A percentile compares a stretch with the other conserved stretches of the same genome.
Conservation (phyloP, 2,888 invertebrate species). For the Drosophila macrospina region DNA sequence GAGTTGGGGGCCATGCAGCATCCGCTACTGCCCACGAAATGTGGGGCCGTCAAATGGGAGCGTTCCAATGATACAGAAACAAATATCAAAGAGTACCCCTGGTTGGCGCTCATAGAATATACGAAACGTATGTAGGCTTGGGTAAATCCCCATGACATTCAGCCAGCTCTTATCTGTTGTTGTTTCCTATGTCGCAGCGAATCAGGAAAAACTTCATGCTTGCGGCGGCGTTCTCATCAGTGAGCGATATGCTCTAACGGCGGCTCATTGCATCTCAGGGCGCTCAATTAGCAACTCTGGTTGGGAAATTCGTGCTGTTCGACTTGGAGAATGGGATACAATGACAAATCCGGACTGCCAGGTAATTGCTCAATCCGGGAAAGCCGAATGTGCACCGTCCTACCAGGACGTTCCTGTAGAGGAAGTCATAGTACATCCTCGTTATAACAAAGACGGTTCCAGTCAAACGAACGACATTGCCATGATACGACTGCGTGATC, state of each 20-base stretch:
- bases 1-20: slow-evolving; percentile 34
- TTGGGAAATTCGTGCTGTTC: slow-evolving; percentile 50
- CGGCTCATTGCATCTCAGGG: slow-evolving; percentile 57
- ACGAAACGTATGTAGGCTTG: slow-evolving; percentile 45
- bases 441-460: slow-evolving; percentile 10
- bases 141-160: slow-evolving; percentile 8
- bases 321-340: slow-evolving; percentile 72
- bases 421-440: slow-evolving; percentile 39
- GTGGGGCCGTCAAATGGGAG: slow-evolving; percentile 57
- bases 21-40: slow-evolving; percentile 55
- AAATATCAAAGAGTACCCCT: slow-evolving; percentile 65
- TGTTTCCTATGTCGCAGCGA: slow-evolving; percentile 35
- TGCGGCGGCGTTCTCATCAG: slow-evolving; percentile 72
- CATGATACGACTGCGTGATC: slow-evolving; percentile 49
- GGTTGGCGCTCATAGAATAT: slow-evolving; percentile 68
- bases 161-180: slow-evolving; percentile 30
- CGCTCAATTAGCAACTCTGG: slow-evolving; percentile 12
- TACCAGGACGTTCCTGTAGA: slow-evolving; percentile 66
- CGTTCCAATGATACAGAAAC: slow-evolving; percentile 51
- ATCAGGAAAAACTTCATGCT: slow-evolving; percentile 61
- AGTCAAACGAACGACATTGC: slow-evolving; percentile 64
- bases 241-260: slow-evolving; percentile 63
- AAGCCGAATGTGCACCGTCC: slow-evolving; percentile 54
- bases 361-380: slow-evolving; percentile 1
- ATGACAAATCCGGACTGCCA: slow-evolving; percentile 70